Base-by-base conservation (phyloP, 92 coral and sea anemone genomes). In the Phenganax subtilis region DNA sequence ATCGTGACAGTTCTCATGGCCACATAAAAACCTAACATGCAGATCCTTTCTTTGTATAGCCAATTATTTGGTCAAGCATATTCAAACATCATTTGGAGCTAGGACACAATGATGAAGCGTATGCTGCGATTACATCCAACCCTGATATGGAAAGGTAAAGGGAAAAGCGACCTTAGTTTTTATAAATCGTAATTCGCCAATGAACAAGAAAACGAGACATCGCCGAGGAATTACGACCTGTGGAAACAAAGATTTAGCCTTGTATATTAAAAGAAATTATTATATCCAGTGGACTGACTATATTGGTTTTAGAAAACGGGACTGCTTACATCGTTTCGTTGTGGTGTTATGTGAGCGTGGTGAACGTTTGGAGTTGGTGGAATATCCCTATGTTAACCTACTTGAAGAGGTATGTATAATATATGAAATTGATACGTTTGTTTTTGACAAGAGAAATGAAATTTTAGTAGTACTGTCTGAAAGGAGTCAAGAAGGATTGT, bases 71-170 rank as follows among this genome's bases (percentile, higher is more conserved):
- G 97, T 90, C 98, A 6, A 94, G 92, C 69, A 94, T 94, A 66
- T 94, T 94, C 81, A 94, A 94, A 67, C 98, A 94, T 79, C 98
- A 92, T 58, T 86, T 94, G 82, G 96, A 94, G 85, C 84, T 94
- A 29, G 90, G 96, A 69, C 96, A 92, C 80, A 92, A 87, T 62
- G 98, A 94, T 29, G 84, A 88, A 30, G 98, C 98, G 0, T 94
- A 94, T 54, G 91, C 96, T 47, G 97, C 98, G 5, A 66, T 94
- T 55, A 94, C 91, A n/a, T 73, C 89, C 51, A 94, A 94, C 59
- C 97, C 98, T 12, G 97, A 94, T 74, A 90, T 91, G 16, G 87
- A 85, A 65, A 91, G 98, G 98, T 93, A 59, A 14, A 80, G 9
- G 27, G 30, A 8, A 64, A n/a, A 8, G 10, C 27, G 25, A 17